phyloP scores from a whole-genome alignment of 1,140 invertebrate species.

The Musca vetustissima region DNA sequence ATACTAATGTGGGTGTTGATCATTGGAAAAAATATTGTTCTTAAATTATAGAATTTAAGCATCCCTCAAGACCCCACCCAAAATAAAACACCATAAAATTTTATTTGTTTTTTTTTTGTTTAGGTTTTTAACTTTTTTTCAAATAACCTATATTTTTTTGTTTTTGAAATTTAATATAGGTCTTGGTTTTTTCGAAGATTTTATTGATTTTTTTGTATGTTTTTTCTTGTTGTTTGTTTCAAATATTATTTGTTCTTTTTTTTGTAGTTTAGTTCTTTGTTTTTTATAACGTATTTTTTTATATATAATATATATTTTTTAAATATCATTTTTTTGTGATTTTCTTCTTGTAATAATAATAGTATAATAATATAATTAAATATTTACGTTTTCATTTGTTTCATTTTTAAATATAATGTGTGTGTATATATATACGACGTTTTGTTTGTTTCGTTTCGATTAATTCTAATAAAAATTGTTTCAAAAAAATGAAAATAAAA shows the following conservation, averaged over 20 bases:
- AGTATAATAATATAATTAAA: conserved; percentile 3
- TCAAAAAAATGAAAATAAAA: no score
- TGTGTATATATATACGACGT: conserved; percentile 1
- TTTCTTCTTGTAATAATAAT: neutral
- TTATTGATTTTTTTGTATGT: conserved; percentile 28
- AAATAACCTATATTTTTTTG: conserved; percentile 28
- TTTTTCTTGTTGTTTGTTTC: conserved; percentile 7
- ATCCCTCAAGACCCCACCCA: neutral
- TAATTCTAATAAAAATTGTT: no score
- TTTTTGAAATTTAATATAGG: conserved; percentile 24
- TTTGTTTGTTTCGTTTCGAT: neutral
- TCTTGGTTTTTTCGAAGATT: conserved; percentile 28
- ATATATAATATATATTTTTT: conserved; percentile 24
- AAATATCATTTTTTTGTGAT: conserved; percentile 24
- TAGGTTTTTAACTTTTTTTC: conserved; percentile 28
- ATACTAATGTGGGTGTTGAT: no score
- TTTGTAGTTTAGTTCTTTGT: conserved; percentile 29
- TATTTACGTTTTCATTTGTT: neutral
- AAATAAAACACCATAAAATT: conserved; percentile 27
- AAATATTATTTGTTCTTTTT: conserved; percentile 17
- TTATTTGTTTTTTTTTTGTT: conserved; percentile 24
- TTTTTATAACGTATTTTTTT: conserved; percentile 32
- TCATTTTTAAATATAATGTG: conserved; percentile 19
- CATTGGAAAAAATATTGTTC: no score
- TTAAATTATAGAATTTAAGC: no score